Base-by-base conservation (phyloP, 2,113 vertebrate genomes). In the Hiodon tergisus region DNA sequence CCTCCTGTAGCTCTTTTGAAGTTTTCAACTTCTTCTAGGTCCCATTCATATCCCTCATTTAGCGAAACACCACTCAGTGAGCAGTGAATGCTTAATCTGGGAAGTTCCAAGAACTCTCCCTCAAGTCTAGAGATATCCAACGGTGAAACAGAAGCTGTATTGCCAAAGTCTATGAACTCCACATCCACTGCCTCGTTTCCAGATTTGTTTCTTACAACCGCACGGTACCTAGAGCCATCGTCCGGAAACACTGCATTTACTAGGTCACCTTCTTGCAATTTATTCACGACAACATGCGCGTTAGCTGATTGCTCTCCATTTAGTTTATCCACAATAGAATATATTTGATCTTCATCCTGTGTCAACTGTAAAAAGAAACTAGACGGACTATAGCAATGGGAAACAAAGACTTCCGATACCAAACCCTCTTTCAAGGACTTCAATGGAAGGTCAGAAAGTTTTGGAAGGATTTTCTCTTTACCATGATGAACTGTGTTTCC, bases 91-190 rank as follows among this genome's bases (percentile, higher is more conserved):
- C 92, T 90, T 78, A 94, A 83, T 6, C 77, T 78, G 14, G 95
- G 94, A 70, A 89, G 31, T 1, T 80, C 76, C 3, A 83, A 73
- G 9, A 89, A 85, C 4, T 81, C 46, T 51, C 81, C 60, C 0
- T 89, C 82, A 14, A 97, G 92, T 54, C 77, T 81, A 46, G 82
- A 69, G 0, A 88, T 83, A 77, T 93, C 90, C 76, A 84, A 85
- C 68, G 85, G 4, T 2, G 83, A 83, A 57, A 94, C 78, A 4
- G 84, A 48, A 6, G 91, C 92, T 7, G 87, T 87, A 65, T 98
- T 97, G 73, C 97, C 96, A 83, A 95, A 99, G 85, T 98, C 97
- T 79, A 98, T 87, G 81, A 95, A 98, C 65, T 94, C 92, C 0
- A 98, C 80, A 4, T 85, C 81, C 46, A 92, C 79, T 0, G 54